Conservation (phyloP, 2,113 vertebrate species). For the Motacilla alba region DNA sequence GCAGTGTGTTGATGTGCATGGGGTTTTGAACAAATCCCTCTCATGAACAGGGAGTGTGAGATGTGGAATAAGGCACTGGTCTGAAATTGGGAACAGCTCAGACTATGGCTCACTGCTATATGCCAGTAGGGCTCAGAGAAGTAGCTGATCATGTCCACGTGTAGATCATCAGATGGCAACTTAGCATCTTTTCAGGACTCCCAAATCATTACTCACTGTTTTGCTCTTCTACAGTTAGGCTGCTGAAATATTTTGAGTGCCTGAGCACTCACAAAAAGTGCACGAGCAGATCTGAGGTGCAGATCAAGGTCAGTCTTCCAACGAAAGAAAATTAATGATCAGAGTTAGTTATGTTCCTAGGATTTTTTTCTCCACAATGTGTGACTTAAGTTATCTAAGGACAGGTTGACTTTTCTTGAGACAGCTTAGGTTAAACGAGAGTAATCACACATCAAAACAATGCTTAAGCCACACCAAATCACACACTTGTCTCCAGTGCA, state of each 20-base stretch:
- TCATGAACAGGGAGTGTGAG: background rate
- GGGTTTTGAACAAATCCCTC: background rate
- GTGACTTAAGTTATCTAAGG: background rate
- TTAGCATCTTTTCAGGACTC: background rate
- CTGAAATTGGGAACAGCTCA: background rate
- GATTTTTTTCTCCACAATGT: background rate
- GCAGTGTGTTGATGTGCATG: rapidly evolving
- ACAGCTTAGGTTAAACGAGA: background rate
- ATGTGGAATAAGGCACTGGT: background rate
- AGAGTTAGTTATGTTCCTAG: background rate
- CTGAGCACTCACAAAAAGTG: background rate
- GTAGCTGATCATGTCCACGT: background rate
- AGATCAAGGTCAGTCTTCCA: background rate
- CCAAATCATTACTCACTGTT: background rate
- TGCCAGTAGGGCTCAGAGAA: background rate
- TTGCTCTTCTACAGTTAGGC: background rate
- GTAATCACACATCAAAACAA: background rate
- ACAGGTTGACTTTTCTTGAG: background rate
- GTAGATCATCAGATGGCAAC: background rate
- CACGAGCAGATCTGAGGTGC: background rate
- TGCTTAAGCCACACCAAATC: background rate
- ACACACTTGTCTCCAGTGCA: background rate
- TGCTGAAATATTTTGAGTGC: background rate
- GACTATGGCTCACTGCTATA: background rate
- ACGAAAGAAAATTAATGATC: background rate